These are phyloP conservation scores for Agraylea sexmaculata DNA, from an alignment of 1,140 invertebrate genomes.

Conservation along the genomic window DNA sequence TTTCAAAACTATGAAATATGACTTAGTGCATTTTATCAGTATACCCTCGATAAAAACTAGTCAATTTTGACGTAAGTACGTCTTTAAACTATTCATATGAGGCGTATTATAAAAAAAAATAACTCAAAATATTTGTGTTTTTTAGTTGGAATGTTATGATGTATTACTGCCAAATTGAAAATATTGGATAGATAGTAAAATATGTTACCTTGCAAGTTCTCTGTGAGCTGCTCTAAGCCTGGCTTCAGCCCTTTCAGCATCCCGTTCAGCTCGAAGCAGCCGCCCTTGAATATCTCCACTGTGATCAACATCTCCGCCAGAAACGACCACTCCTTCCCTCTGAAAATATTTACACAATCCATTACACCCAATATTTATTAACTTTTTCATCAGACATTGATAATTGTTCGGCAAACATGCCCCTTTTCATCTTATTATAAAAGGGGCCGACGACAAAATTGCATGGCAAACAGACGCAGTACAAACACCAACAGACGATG, in stretches of 20 bases:
- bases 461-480: too few species aligned
- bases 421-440: too few species aligned
- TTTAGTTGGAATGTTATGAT: not conserved
- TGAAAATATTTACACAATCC: conserved; percentile 11
- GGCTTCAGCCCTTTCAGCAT: conserved; percentile 17
- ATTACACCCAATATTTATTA: not conserved
- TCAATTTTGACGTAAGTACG: too few species aligned
- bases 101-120: too few species aligned
- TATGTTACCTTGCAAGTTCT: conserved; percentile 17
- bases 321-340: conserved; percentile 15
- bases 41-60: too few species aligned
- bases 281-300: conserved; percentile 15
- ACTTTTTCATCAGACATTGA: not conserved
- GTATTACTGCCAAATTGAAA: not conserved
- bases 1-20: too few species aligned
- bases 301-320: conserved; percentile 17
- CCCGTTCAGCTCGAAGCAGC: conserved; percentile 18
- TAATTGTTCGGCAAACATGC: too few species aligned
- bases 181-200: not conserved
- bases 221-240: conserved; percentile 18
- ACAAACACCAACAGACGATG: too few species aligned
- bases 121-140: conserved; percentile 7
- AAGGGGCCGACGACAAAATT: too few species aligned
- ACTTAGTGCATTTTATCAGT: too few species aligned
- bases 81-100: too few species aligned